These are phyloP conservation scores for Paralichthys olivaceus DNA, from an alignment of 2,113 vertebrate genomes.

Conservation along the genomic window DNA sequence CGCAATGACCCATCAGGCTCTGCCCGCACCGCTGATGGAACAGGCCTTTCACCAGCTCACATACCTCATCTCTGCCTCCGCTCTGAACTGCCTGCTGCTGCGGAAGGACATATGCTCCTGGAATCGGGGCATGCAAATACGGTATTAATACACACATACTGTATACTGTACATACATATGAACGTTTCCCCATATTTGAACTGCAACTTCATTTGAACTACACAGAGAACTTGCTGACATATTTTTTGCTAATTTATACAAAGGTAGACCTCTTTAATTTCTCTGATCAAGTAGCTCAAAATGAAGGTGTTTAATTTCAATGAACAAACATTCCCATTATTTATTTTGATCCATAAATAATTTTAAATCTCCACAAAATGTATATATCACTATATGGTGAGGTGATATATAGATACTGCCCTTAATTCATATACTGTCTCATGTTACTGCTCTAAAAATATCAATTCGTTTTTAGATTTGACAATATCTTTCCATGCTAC, in stretches of 20 bases:
- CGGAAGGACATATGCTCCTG: slow-evolving; percentile 85
- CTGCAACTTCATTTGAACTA: background rate
- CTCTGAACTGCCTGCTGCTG: slow-evolving; percentile 85
- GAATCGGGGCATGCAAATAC: slow-evolving; percentile 84
- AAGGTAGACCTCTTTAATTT: too few species aligned
- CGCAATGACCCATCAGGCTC: slow-evolving; percentile 62
- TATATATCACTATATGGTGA: background rate
- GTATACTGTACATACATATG: background rate
- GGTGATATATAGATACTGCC: too few species aligned
- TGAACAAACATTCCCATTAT: too few species aligned
- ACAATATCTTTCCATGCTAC: too few species aligned
- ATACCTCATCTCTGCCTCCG: slow-evolving; percentile 74
- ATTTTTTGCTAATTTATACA: too few species aligned
- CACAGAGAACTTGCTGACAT: background rate
- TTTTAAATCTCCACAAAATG: background rate
- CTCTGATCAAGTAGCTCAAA: too few species aligned
- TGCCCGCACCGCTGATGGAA: slow-evolving; percentile 68
- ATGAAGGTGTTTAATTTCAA: too few species aligned
- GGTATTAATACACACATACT: slow-evolving; percentile 69
- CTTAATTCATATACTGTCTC: too few species aligned
- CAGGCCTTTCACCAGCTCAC: slow-evolving; percentile 83
- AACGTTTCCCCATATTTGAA: background rate
- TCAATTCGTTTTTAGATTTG: too few species aligned
- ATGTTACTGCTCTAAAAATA: too few species aligned
- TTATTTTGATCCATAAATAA: too few species aligned